Base-by-base conservation (phyloP, 2,888 invertebrate genomes). In the Poecilus cupreus region DNA sequence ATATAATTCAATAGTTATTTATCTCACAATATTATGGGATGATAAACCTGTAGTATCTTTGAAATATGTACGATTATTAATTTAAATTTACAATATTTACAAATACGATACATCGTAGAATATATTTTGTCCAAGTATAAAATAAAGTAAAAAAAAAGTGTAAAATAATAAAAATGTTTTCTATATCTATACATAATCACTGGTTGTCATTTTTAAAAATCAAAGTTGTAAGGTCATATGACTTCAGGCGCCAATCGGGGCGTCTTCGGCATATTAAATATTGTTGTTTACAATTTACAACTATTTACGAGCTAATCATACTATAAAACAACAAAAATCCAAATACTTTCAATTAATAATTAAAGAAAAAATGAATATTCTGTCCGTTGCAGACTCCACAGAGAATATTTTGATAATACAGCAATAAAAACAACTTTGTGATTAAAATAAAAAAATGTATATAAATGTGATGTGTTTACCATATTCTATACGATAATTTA, bases 401-500 rank as follows among this genome's bases (percentile, higher is more conserved):
- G n/a, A 20, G 11, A 68, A 68, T 37, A 68, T 68, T 37, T 68
- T 68, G 64, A 68, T 68, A 68, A 68, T 68, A 68, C 10, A 18
- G 64, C 18, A 68, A 68, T 68, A 68, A 68, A 68, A 68, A 37
- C 20, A 68, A 68, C 26, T 43, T 43, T 51, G 16, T 68, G 64
- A 68, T 68, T 68, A 68, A 68, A 37, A 37, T 37, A 68, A 68
- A 68, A 68, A 51, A 51, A 18, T 37, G 32, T 37, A 68, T 68
- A 68, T 68, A 68, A 68, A 68, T 68, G 64, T 68, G 64, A 68
- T 37, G 5, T 64, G 64, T 68, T 68, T 68, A 68, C 64, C 64
- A 68, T 68, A 68, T 68, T 68, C 37, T 68, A 37, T 32, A 68
- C 18, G 64, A 68, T 68, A 68, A 68, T 68, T 68, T 68, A 37